phyloP scores from a whole-genome alignment of 1,140 invertebrate species.

The Drosophila asahinai region DNA sequence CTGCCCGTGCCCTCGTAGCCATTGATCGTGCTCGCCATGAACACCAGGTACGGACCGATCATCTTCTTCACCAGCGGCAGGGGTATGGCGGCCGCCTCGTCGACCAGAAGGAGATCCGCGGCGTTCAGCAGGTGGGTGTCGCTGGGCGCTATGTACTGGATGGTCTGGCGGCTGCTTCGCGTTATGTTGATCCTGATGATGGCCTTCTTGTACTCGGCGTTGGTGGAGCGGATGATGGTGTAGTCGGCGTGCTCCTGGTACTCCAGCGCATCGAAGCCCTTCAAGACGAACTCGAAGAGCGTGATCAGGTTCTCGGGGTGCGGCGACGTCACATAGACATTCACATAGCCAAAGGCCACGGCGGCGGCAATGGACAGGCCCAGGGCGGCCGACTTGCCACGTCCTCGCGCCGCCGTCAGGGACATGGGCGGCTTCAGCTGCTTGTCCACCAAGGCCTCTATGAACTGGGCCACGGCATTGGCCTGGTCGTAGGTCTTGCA shows the following conservation, averaged over 20 bases:
- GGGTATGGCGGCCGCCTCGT: constrained; percentile 99
- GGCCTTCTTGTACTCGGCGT: constrained; percentile 98
- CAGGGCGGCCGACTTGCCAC: constrained; percentile 99
- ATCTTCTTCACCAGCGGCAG: constrained; percentile 96
- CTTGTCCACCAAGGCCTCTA: constrained; percentile 98
- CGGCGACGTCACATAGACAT: constrained; percentile 99
- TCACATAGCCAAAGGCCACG: constrained; percentile 96
- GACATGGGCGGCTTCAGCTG: constrained; percentile 93
- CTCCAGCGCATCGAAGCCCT: constrained; percentile 97
- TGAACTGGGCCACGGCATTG: constrained; percentile 96
- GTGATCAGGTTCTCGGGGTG: constrained; percentile 99
- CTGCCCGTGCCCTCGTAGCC: constrained; percentile 99
- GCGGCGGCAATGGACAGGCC: constrained; percentile 96
- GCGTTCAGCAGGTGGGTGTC: constrained; percentile 96
- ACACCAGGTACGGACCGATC: constrained; percentile 96
- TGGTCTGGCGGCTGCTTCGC: constrained; percentile 97
- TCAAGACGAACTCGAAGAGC: constrained; percentile 98
- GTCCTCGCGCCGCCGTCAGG: constrained; percentile 97
- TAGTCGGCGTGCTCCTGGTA: constrained; percentile 99
- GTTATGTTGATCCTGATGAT: constrained; percentile 97
- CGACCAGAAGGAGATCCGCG: constrained; percentile 98
- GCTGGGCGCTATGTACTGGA: constrained; percentile 98
- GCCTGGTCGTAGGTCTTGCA: constrained; percentile 98
- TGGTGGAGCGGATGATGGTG: constrained; percentile 97
- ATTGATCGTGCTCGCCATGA: constrained; percentile 98